Evolutionary conservation across 2,888 invertebrate genomes (phyloP).

Genomic region (Cataglyphis livida): DNA sequence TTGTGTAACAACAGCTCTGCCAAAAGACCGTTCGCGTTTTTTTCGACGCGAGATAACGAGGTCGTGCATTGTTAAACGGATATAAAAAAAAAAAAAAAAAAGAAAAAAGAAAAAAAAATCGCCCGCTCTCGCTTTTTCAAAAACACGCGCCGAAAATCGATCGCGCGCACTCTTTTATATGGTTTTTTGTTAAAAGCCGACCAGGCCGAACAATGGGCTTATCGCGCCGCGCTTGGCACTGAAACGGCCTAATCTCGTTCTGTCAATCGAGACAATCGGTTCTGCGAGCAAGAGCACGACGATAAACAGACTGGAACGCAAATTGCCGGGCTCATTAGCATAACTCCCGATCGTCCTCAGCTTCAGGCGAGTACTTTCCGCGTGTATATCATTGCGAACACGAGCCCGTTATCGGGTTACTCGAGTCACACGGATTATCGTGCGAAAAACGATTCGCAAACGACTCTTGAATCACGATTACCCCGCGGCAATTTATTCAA

Average conservation of each 20-base stretch:
- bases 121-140: conserved; percentile 2
- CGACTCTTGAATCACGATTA: not conserved
- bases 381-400: conserved; percentile 17
- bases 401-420: conserved; percentile 38
- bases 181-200: conserved; percentile 66
- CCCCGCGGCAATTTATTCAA: not conserved
- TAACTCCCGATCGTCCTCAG: conserved; percentile 72
- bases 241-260: conserved; percentile 74
- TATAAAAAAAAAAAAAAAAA: conserved; percentile 6
- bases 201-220: conserved; percentile 74
- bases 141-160: conserved; percentile 54
- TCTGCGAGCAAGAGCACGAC: conserved; percentile 60
- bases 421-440: conserved; percentile 13
- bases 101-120: not conserved
- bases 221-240: conserved; percentile 64
- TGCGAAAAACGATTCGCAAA: conserved; percentile 18
- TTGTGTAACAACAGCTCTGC: conserved; percentile 34
- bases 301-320: conserved; percentile 76
- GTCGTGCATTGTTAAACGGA: conserved; percentile 43
- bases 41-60: conserved; percentile 46
- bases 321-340: conserved; percentile 74
- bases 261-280: conserved; percentile 69
- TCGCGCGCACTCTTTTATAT: conserved; percentile 29
- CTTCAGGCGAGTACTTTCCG: conserved; percentile 50
- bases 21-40: not conserved